Base-by-base conservation (phyloP, 2,113 vertebrate genomes). In the Fukomys damarensis region DNA sequence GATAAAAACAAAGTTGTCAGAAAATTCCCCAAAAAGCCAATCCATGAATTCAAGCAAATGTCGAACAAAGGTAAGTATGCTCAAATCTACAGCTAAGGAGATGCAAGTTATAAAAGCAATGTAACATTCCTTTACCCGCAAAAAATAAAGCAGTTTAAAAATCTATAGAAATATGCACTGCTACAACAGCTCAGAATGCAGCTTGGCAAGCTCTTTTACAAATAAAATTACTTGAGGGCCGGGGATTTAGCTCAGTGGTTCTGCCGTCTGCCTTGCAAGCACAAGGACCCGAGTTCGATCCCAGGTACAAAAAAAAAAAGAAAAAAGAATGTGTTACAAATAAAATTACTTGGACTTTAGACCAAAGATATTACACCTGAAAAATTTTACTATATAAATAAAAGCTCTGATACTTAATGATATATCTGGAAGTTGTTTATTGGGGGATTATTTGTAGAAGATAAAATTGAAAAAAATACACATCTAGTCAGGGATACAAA, bases 11-110 rank as follows among this genome's bases (percentile, higher is more conserved):
- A 70, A 22, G 8, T 72, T 72, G 24, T 43, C 70, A 81, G 49
- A 35, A 86, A 85, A 59, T 59, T 89, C 56, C 82, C 13, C 46
- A 49, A 59, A 66, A 86, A 92, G 84, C 13, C 1, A 70, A n/a
- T 70, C 35, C 66, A 70, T 7, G 35, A 76, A 82, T 82, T 35
- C 8, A 82, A 92, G 56, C 81, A 86, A 90, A 89, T 81, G 81
- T 49, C 10, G 72, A 83, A 91, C 46, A 85, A 88, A 93, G 61
- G 54, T 70, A 84, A 76, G 43, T 38, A 84, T 28, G 1, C 17
- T 59, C 24, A 72, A 41, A 85, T 85, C 56, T 84, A 85, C 56
- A 93, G 79, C 61, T 52, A 88, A 94, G 24, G 5, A 94, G 77
- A 83, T 72, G 10, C 19, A 91, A 70, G 41, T 70, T 94, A 65